A percentile compares a stretch with the other conserved stretches of the same genome.
Conservation (phyloP, 2,888 invertebrate species). For the Nezara viridula region DNA sequence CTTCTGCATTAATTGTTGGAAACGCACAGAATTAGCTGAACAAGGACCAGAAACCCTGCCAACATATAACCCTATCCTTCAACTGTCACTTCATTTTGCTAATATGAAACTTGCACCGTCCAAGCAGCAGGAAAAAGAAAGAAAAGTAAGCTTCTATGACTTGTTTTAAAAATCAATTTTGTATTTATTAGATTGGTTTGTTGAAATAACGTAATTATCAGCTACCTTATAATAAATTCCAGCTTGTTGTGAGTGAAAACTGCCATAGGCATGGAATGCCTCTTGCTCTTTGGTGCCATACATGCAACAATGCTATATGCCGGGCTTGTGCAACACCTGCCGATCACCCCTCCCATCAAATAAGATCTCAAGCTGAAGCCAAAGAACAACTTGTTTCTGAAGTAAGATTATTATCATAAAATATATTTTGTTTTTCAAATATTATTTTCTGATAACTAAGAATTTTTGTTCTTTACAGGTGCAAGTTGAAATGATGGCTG, state of each 20-base stretch:
- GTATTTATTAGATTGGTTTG: conserved; percentile 19
- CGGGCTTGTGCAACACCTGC: conserved; percentile 78
- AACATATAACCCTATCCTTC: conserved; percentile 78
- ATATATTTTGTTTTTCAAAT: background rate
- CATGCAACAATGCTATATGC: conserved; percentile 77
- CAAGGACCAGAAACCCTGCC: conserved; percentile 78
- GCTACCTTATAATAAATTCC: conserved; percentile 56
- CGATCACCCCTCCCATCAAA: conserved; percentile 78
- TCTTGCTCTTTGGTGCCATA: conserved; percentile 79
- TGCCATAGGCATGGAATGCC: conserved; percentile 83
- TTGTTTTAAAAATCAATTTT: background rate
- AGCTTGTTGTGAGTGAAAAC: conserved; percentile 71
- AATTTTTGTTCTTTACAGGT: conserved; percentile 68
- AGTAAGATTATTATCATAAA: conserved; percentile 68
- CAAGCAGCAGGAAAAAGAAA: conserved; percentile 70
- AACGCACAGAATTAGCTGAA: conserved; percentile 79
- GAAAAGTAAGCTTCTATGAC: conserved; percentile 68
- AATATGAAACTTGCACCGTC: conserved; percentile 72
- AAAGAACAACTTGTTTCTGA: conserved; percentile 78
- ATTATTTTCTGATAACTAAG: background rate
- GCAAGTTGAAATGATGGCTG: conserved; percentile 77
- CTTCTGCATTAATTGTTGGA: conserved; percentile 82
- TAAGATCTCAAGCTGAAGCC: conserved; percentile 78
- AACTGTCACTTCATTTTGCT: conserved; percentile 76
- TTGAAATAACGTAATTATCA: conserved; percentile 51